These are phyloP conservation scores for Xylocampa areola DNA, from an alignment of 2,888 invertebrate species.

Conservation along the genomic window DNA sequence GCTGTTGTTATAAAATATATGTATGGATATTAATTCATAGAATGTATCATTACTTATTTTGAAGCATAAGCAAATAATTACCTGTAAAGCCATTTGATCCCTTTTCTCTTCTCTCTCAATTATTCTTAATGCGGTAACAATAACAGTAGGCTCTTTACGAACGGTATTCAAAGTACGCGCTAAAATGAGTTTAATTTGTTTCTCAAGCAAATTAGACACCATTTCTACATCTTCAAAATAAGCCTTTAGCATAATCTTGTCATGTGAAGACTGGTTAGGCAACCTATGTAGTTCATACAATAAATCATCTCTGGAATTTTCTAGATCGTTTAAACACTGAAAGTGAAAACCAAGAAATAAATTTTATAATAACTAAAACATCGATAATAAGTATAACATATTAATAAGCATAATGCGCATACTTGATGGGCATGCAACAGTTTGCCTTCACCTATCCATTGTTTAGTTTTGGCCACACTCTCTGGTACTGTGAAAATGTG, in stretches of 20 bases:
- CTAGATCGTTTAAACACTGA: constrained; percentile 97
- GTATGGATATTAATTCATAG: too few relatives aligned
- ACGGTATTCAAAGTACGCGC: constrained; percentile 98
- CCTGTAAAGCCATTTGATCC: constrained; percentile 95
- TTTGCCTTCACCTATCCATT: constrained; percentile 98
- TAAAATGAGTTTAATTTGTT: constrained; percentile 96
- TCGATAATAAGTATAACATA: too few relatives aligned
- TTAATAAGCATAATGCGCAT: not conserved
- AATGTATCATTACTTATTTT: too few relatives aligned
- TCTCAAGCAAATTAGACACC: constrained; percentile 96
- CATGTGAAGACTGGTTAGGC: constrained; percentile 96
- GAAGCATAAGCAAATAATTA: constrained; percentile 54
- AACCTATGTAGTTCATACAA: constrained; percentile 98
- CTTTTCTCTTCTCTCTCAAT: constrained; percentile 99
- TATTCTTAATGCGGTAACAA: constrained; percentile 98
- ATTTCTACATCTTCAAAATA: constrained; percentile 99
- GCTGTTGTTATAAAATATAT: constrained; percentile 75
- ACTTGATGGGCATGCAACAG: constrained; percentile 97
- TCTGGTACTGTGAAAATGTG: constrained; percentile 99
- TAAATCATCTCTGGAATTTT: constrained; percentile 98
- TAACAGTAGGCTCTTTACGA: constrained; percentile 97
- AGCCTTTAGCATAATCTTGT: constrained; percentile 97
- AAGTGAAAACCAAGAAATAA: constrained; percentile 52
- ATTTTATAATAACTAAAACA: not conserved
- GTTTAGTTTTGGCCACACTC: constrained; percentile 97